Evolutionary conservation across 1,140 invertebrate species (phyloP).

Genomic region (Ladona fulva): DNA sequence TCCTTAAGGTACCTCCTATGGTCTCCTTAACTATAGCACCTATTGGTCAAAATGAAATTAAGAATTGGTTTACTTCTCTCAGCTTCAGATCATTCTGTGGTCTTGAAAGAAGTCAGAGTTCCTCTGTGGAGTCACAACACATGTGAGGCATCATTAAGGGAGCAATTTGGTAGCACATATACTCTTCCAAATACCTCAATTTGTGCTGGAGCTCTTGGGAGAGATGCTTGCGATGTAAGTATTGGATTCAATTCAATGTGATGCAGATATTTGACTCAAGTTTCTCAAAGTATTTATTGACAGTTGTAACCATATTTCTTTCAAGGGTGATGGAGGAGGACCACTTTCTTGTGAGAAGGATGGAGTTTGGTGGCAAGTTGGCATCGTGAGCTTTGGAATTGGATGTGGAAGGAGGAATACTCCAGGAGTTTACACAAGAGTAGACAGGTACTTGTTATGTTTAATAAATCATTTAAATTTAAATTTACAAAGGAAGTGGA

Average conservation of each 20-base stretch:
- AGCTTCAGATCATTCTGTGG: constrained; percentile 36
- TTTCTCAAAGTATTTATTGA: too few species aligned
- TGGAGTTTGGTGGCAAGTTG: constrained; percentile 45
- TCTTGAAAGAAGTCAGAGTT: constrained; percentile 40
- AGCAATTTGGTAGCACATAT: constrained; percentile 37
- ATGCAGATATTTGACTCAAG: too few species aligned
- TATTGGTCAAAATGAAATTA: too few species aligned
- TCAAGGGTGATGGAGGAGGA: constrained; percentile 59
- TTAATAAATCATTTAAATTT: too few species aligned
- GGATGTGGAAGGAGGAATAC: constrained; percentile 47
- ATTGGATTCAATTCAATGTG: too few species aligned
- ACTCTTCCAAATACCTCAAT: constrained; percentile 38
- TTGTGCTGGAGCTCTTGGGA: constrained; percentile 43
- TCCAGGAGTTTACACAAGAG: constrained; percentile 54
- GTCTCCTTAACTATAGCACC: too few species aligned
- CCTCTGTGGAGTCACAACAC: constrained; percentile 37
- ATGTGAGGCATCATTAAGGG: constrained; percentile 35
- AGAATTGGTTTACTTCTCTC: constrained; percentile 12
- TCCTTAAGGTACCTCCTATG: too few species aligned
- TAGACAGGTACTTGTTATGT: constrained; percentile 31
- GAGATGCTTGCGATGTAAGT: constrained; percentile 41
- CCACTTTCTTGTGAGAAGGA: constrained; percentile 50
- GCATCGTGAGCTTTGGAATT: constrained; percentile 54
- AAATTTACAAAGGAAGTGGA: too few species aligned
- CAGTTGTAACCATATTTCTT: background rate